Percentiles rank a stretch among this genome's conserved stretches.
Conservation (phyloP, 2,888 invertebrate species). For the Emmelina monodactyla region DNA sequence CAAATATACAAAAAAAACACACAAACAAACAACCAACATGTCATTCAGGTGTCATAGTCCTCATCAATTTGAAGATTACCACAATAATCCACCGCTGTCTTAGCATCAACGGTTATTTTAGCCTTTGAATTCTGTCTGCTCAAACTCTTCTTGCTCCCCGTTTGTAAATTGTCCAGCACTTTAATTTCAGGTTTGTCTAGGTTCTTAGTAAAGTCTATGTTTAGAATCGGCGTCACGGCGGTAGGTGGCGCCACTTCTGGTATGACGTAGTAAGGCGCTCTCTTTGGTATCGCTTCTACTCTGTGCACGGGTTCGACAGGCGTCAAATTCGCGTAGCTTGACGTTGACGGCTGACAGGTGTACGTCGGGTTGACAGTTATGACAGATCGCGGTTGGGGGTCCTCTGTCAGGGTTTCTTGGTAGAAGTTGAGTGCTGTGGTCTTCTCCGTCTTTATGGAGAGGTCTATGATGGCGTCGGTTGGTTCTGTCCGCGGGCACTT, state of each 20-base stretch:
- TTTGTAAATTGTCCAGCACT: conserved; percentile 35
- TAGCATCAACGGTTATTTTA: too few species aligned
- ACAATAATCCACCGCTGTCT: too few species aligned
- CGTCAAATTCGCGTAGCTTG: conserved; percentile 29
- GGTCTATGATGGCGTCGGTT: conserved; percentile 36
- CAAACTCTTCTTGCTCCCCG: conserved; percentile 20
- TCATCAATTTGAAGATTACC: conserved; percentile 55
- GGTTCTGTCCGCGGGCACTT: too few species aligned
- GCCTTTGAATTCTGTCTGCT: conserved; percentile 39
- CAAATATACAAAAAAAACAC: conserved; percentile 25
- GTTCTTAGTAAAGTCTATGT: conserved; percentile 53
- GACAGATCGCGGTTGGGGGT: conserved; percentile 38
- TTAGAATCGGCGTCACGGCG: conserved; percentile 41
- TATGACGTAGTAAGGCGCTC: conserved; percentile 16
- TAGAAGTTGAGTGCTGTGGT: conserved; percentile 47
- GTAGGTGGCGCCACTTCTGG: conserved; percentile 22
- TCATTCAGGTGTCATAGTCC: conserved; percentile 63
- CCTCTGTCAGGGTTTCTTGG: conserved; percentile 43
- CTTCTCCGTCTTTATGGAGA: conserved; percentile 31
- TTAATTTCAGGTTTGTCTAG: conserved; percentile 46
- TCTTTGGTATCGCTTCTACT: conserved; percentile 25
- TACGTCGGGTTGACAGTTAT: conserved; percentile 49
- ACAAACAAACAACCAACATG: conserved; percentile 27
- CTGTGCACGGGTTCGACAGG: conserved; percentile 26
- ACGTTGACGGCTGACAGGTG: conserved; percentile 47